These are phyloP conservation scores for Crocallis elinguaria DNA, from an alignment of 2,888 invertebrate species.

Conservation along the genomic window DNA sequence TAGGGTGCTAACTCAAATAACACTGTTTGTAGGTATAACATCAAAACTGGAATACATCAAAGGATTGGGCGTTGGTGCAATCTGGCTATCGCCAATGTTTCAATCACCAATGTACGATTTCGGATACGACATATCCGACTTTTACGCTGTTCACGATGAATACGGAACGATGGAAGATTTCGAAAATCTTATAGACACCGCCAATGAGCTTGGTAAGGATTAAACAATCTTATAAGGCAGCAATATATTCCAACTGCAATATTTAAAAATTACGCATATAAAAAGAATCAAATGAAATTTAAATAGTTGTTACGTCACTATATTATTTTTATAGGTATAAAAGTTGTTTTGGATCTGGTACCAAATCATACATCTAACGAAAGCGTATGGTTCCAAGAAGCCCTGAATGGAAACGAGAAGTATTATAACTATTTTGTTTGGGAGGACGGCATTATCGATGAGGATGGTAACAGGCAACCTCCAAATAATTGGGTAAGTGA, in stretches of 20 bases:
- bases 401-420: constrained; percentile 84
- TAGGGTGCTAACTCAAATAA: too few species aligned
- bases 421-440: constrained; percentile 91
- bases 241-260: background rate
- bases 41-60: constrained; percentile 86
- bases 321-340: constrained; percentile 65
- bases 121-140: constrained; percentile 92
- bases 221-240: background rate
- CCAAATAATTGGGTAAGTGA: constrained; percentile 90
- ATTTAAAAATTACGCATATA: background rate
- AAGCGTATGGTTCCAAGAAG: constrained; percentile 93
- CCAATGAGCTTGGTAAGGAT: constrained; percentile 75
- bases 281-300: constrained; percentile 7
- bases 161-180: constrained; percentile 91
- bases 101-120: constrained; percentile 91
- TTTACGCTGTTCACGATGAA: constrained; percentile 87
- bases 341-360: constrained; percentile 87
- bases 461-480: constrained; percentile 77
- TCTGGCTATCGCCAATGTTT: constrained; percentile 91
- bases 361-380: constrained; percentile 91
- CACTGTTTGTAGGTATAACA: too few species aligned
- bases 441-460: constrained; percentile 83
- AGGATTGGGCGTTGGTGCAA: constrained; percentile 87
- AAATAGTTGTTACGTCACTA: background rate
- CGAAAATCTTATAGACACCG: constrained; percentile 79